Evolutionary conservation across 2,888 invertebrate species (phyloP).

Genomic region (Tyria jacobaeae): DNA sequence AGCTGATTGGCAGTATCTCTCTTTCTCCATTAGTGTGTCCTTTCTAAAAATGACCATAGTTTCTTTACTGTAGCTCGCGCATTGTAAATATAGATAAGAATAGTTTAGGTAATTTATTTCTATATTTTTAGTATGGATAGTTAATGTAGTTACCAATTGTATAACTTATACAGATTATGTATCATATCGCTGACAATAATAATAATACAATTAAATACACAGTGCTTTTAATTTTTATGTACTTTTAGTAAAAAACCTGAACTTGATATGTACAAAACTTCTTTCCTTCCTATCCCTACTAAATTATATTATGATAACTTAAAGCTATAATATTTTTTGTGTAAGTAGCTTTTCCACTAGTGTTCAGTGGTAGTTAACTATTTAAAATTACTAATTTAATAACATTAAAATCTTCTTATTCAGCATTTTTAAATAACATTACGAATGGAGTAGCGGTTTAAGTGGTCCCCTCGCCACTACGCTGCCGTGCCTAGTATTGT

Average conservation of each 20-base stretch:
- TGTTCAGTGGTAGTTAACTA: too few relatives aligned
- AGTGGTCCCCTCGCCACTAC: too few relatives aligned
- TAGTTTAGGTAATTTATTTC: constrained; percentile 50
- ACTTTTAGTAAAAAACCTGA: constrained; percentile 25
- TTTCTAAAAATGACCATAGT: background rate
- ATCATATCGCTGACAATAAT: constrained; percentile 41
- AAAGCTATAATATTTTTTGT: too few relatives aligned
- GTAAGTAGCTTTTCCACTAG: too few relatives aligned
- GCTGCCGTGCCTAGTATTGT: too few relatives aligned
- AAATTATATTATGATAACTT: too few relatives aligned
- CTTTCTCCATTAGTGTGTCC: background rate
- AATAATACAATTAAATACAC: constrained; percentile 34
- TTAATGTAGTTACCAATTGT: constrained; percentile 50
- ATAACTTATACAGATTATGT: constrained; percentile 36
- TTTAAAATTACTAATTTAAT: too few relatives aligned
- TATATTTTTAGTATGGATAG: constrained; percentile 46
- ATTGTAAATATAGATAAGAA: constrained; percentile 47
- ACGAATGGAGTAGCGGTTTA: too few relatives aligned
- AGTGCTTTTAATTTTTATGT: constrained; percentile 34
- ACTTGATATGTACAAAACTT: background rate
- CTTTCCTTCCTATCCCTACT: too few relatives aligned
- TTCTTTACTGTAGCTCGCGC: constrained; percentile 42
- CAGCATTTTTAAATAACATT: too few relatives aligned
- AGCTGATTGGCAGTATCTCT: constrained; percentile 40
- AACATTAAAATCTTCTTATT: too few relatives aligned